Base-by-base conservation (phyloP, 2,113 vertebrate genomes). In the Perca schrenkii region DNA sequence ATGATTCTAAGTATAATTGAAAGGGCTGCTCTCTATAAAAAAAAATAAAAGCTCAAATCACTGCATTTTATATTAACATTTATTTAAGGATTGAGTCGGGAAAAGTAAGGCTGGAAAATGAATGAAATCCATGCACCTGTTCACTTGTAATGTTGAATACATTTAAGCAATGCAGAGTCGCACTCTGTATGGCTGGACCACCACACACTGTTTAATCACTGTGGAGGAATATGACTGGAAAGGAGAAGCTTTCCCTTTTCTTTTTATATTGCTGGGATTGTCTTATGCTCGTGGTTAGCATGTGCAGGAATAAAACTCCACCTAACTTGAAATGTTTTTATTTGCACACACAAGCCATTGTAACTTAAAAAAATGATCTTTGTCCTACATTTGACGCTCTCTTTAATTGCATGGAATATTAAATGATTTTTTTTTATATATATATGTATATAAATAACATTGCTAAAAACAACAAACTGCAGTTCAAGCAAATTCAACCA, bases 11-110 rank as follows among this genome's bases (percentile, higher is more conserved):
- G 4, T 40, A 22, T 16, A 71, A 36, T 7, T 15, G 6, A 73
- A 77, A 77, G 49, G n/a, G 70, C 78, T 56, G 62, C 46, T 76
- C 10, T 85, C 87, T 86, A 89, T 79, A 92, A 92, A 94, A 91
- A 28, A 28, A 28, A 28, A 28, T 34, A 91, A 89, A 82, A 73
- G 76, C 50, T 88, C 28, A 84, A 87, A 88, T 86, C 70, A 86
- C 77, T 78, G 80, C 77, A 85, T 13, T 74, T 79, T 21, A 64
- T 64, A 68, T 83, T 4, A 77, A 76, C 50, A 84, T 71, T 68
- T 68, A 28, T 74, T 76, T 58, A 63, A 31, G 31, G 65, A 31
- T 49, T 16, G 22, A 22, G 3, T 14, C 7, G 14, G 22, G 31
- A 28, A 36, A 72, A 36, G 19, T 22, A 34, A 34, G 14, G 43